phyloP scores from a whole-genome alignment of 2,797 vertebrate species.

The Alfaro cultratus region DNA sequence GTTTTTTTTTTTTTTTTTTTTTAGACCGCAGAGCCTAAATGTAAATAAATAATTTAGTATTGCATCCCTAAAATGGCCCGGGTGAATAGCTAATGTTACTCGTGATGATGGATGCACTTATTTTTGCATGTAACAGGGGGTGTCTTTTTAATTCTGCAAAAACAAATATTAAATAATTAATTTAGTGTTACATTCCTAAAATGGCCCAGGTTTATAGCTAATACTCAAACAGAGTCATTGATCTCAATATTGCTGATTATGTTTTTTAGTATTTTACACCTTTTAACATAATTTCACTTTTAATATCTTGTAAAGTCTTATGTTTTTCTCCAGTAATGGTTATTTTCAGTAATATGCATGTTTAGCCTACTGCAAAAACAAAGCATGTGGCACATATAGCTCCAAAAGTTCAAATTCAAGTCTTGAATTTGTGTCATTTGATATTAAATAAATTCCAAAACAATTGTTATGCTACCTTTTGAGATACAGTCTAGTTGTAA shows the following conservation, averaged over 20 bases:
- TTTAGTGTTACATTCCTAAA: background rate
- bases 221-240: background rate
- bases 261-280: background rate
- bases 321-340: background rate
- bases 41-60: background rate
- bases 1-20: background rate
- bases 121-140: too few relatives aligned
- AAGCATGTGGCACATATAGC: background rate
- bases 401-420: background rate
- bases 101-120: too few relatives aligned
- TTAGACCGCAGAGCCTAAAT: background rate
- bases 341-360: background rate
- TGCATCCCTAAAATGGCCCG: background rate
- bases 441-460: background rate
- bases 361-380: background rate
- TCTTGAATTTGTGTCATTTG: background rate
- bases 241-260: background rate
- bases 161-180: too few relatives aligned
- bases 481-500: background rate
- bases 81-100: background rate
- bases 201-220: background rate
- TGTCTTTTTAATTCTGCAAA: too few relatives aligned
- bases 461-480: background rate
- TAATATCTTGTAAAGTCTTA: background rate
- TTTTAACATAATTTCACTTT: background rate